A percentile compares a stretch with the other conserved stretches of the same genome.
Evolutionary conservation across 2,797 vertebrate genomes (phyloP).

Genomic region (Sebastes reedi): DNA sequence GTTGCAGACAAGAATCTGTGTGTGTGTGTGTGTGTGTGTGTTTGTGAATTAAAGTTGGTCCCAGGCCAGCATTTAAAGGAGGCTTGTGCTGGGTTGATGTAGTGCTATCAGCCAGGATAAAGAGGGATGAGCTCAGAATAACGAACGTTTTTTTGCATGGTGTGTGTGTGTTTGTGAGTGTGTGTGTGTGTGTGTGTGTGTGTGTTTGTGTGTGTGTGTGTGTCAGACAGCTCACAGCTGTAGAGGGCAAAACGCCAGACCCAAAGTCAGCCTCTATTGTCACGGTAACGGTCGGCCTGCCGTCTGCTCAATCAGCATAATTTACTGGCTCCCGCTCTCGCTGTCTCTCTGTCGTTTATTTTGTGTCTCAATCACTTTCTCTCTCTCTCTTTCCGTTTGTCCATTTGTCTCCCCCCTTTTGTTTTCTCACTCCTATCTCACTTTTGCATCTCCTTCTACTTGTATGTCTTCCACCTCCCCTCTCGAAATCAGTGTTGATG

Average conservation of each 20-base stretch:
- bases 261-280: slow-evolving; percentile 73
- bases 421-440: background rate
- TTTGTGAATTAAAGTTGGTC: slow-evolving; percentile 55
- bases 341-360: slow-evolving; percentile 32
- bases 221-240: slow-evolving; percentile 70
- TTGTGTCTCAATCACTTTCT: slow-evolving; percentile 10
- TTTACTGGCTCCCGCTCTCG: slow-evolving; percentile 29
- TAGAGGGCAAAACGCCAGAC: slow-evolving; percentile 71
- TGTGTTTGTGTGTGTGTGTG: slow-evolving; percentile 2
- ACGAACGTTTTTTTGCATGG: slow-evolving; percentile 30
- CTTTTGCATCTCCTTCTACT: background rate
- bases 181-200: background rate
- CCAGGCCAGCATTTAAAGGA: slow-evolving; percentile 53
- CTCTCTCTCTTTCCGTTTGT: background rate
- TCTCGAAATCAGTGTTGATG: slow-evolving; percentile 11
- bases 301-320: slow-evolving; percentile 74
- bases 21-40: slow-evolving; percentile 20
- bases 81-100: slow-evolving; percentile 43
- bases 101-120: slow-evolving; percentile 41
- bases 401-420: background rate
- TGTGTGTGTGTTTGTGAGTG: background rate
- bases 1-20: slow-evolving; percentile 40
- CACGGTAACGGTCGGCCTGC: slow-evolving; percentile 65
- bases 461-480: background rate
- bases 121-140: slow-evolving; percentile 62